These are phyloP conservation scores for Orthochromis indermauri DNA, from an alignment of 2,113 vertebrate species.

Conservation along the genomic window DNA sequence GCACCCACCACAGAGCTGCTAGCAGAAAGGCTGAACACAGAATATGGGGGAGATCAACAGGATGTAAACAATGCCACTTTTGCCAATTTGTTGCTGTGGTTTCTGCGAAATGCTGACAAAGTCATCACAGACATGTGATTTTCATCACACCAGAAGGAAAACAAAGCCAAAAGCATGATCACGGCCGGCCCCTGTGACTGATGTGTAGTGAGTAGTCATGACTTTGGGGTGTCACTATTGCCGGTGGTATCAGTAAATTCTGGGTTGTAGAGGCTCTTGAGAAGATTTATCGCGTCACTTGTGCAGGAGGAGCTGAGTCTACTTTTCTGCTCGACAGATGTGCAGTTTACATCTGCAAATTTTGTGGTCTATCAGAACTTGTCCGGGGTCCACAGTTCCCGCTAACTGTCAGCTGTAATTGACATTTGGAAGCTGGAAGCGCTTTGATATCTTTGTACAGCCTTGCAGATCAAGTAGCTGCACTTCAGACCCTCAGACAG, in stretches of 20 bases:
- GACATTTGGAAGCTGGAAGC: neutral
- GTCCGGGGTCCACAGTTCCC: neutral
- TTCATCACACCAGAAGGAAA: neutral
- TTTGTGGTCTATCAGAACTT: neutral
- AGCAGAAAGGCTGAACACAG: neutral
- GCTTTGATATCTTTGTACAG: neutral
- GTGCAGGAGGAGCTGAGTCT: neutral
- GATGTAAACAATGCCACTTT: neutral
- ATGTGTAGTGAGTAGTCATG: neutral
- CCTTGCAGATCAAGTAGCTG: neutral
- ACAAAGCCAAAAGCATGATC: neutral
- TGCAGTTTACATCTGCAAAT: neutral
- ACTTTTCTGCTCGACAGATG: neutral
- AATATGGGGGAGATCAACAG: neutral
- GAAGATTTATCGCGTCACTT: neutral
- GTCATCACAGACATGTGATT: neutral
- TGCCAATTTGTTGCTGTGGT: neutral
- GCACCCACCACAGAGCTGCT: neutral
- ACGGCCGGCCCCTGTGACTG: neutral
- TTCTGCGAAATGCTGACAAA: neutral
- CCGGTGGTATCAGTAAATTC: neutral
- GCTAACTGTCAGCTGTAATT: neutral
- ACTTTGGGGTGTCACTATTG: neutral
- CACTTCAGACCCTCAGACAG: neutral
- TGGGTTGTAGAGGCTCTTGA: neutral